A percentile compares a stretch with the other conserved stretches of the same genome.
Evolutionary conservation across 2,888 invertebrate species (phyloP).

Genomic region (Callosobruchus maculatus): DNA sequence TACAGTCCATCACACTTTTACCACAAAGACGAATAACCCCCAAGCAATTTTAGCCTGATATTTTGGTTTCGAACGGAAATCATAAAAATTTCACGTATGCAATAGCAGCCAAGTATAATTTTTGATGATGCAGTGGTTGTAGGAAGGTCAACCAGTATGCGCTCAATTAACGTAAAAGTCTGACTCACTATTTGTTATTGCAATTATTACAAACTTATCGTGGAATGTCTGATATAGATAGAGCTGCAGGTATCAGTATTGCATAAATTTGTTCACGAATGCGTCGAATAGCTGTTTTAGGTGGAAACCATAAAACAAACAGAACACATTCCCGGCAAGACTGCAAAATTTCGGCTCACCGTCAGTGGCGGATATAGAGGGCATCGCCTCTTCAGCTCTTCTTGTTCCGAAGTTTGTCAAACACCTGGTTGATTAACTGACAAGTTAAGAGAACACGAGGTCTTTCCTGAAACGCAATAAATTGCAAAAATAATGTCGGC

Average conservation of each 20-base stretch:
- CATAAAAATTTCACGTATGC: background rate
- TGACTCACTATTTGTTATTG: background rate
- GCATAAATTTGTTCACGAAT: background rate
- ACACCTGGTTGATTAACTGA: too few relatives aligned
- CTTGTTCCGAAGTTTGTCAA: too few relatives aligned
- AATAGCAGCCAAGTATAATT: background rate
- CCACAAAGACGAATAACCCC: background rate
- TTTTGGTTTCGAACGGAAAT: background rate
- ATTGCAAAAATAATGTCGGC: slow-evolving; percentile 49
- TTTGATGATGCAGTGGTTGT: background rate
- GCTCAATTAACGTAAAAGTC: background rate
- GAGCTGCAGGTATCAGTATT: background rate
- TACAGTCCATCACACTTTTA: background rate
- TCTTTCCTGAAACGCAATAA: background rate
- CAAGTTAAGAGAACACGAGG: background rate
- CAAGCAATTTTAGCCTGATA: background rate
- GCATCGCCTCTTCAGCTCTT: too few relatives aligned
- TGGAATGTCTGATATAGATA: background rate
- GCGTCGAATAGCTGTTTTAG: background rate
- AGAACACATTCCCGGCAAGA: too few relatives aligned
- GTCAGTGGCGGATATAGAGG: too few relatives aligned
- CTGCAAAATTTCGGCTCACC: too few relatives aligned
- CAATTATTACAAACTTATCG: background rate
- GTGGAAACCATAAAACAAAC: too few relatives aligned
- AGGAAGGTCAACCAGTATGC: background rate